Percentiles rank a stretch among this genome's conserved stretches.
These are phyloP conservation scores for Embidobia sp. DNA, from an alignment of 2,888 invertebrate species.

Conservation along the genomic window DNA sequence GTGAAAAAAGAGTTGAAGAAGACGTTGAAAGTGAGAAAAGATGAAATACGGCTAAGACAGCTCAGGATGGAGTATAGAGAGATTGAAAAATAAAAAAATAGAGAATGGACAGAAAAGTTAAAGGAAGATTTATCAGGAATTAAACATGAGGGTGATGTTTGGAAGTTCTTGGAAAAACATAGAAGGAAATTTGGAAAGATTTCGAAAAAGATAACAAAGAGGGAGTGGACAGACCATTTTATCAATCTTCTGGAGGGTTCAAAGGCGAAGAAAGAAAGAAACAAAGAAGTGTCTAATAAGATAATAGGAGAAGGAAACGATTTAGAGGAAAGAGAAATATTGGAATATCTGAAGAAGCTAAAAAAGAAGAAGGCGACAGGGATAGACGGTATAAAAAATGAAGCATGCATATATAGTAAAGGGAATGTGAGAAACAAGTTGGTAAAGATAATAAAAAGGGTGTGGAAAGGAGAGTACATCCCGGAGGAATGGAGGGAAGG, in stretches of 20 bases:
- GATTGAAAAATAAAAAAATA: neutral
- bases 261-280: neutral
- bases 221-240: too few species aligned
- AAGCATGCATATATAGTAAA: neutral
- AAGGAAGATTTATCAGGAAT: neutral
- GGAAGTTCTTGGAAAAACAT: neutral
- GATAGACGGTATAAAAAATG: neutral
- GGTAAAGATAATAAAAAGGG: neutral
- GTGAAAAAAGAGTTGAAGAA: neutral
- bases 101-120: neutral
- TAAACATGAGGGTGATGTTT: neutral
- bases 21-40: neutral
- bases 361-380: constrained; percentile 1
- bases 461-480: neutral
- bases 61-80: neutral
- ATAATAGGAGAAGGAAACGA: neutral
- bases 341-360: neutral
- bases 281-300: neutral
- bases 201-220: too few species aligned
- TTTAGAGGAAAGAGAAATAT: neutral
- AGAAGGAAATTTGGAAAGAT: too few species aligned
- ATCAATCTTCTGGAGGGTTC: neutral
- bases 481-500: neutral
- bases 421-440: neutral
- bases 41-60: neutral